Percentiles rank a stretch among this genome's conserved stretches.
These are phyloP conservation scores for Coregonus ussuriensis DNA, from an alignment of 2,797 vertebrate genomes.

Conservation along the genomic window DNA sequence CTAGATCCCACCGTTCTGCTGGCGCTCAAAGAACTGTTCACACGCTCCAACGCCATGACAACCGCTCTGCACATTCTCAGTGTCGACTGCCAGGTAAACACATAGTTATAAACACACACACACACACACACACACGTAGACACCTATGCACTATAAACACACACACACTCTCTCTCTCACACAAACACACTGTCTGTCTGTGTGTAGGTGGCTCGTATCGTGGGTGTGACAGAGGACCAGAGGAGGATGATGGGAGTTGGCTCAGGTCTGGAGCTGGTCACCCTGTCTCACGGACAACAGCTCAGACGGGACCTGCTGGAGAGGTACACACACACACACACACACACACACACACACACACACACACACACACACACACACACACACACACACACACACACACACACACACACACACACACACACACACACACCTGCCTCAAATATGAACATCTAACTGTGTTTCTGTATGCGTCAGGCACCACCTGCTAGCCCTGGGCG, in stretches of 20 bases:
- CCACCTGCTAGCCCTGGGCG: constrained; percentile 78
- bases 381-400: neutral
- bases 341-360: neutral
- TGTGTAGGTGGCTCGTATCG: constrained; percentile 92
- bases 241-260: constrained; percentile 96
- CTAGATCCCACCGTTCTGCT: constrained; percentile 76
- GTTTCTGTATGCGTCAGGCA: constrained; percentile 68
- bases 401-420: neutral
- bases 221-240: constrained; percentile 89
- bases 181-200: neutral
- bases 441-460: neutral
- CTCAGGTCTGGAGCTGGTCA: constrained; percentile 95
- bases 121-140: no score
- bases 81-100: constrained; percentile 82
- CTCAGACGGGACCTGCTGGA: constrained; percentile 95
- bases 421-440: fast-evolving
- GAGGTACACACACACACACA: constrained; percentile 73
- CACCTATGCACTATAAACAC: no score
- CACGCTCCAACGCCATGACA: constrained; percentile 64
- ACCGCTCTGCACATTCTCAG: constrained; percentile 84
- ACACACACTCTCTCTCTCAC: neutral
- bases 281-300: constrained; percentile 95
- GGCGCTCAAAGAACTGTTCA: constrained; percentile 78
- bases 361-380: fast-evolving
- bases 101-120: neutral